A percentile compares a stretch with the other conserved stretches of the same genome.
Evolutionary conservation across 2,888 invertebrate species (phyloP).

Genomic region (Phymatocera aterrima): DNA sequence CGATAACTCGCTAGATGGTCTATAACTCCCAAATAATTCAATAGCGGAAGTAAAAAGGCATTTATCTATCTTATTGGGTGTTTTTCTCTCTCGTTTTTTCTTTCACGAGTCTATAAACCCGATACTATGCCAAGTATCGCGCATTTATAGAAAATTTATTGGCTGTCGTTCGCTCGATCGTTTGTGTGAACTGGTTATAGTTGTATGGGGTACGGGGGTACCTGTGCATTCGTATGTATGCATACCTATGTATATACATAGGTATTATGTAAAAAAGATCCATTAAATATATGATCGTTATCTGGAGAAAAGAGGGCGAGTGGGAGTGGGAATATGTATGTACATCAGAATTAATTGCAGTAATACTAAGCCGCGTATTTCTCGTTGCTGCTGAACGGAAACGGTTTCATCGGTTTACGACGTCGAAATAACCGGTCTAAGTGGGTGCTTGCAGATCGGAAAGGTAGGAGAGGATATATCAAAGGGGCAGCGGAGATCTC

Average conservation of each 20-base stretch:
- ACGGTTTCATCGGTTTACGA: slow-evolving; percentile 23
- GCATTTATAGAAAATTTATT: slow-evolving; percentile 5
- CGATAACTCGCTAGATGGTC: background rate
- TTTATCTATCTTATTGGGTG: background rate
- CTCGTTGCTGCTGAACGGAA: background rate
- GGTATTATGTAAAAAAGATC: background rate
- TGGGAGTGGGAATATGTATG: too few relatives aligned
- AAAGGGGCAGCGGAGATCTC: slow-evolving; percentile 12
- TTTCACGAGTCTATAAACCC: slow-evolving; percentile 5
- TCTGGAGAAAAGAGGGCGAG: slow-evolving; percentile 25
- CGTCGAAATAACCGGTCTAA: slow-evolving; percentile 30
- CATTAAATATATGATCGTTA: background rate
- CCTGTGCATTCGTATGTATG: too few relatives aligned
- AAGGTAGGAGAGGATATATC: slow-evolving; percentile 19
- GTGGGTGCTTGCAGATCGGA: slow-evolving; percentile 24
- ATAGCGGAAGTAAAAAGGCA: slow-evolving; percentile 3
- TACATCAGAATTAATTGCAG: slow-evolving; percentile 34
- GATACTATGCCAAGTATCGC: background rate
- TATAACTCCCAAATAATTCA: slow-evolving; percentile 10
- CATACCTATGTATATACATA: background rate
- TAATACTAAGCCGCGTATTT: slow-evolving; percentile 13
- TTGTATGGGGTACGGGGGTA: too few relatives aligned
- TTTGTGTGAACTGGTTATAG: background rate
- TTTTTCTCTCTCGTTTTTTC: background rate
- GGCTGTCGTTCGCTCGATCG: background rate